A percentile compares a stretch with the other conserved stretches of the same genome.
Conservation (phyloP, 2,888 invertebrate genomes). For the Eupelmus urozonus region DNA sequence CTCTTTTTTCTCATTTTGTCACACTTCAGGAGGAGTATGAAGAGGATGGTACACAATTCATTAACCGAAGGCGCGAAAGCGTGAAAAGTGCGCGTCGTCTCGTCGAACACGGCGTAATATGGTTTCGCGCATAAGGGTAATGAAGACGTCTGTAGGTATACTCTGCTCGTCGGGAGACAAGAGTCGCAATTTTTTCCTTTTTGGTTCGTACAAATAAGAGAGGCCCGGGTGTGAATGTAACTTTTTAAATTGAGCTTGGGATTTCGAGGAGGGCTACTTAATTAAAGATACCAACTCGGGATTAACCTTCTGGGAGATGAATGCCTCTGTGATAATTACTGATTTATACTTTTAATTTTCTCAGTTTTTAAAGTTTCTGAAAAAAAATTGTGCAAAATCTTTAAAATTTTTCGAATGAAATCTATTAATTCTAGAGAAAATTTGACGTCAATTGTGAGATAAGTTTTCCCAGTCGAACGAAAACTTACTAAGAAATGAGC, state of each 20-base stretch:
- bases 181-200: constrained; percentile 10
- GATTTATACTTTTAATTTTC: too few relatives aligned
- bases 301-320: constrained; percentile 33
- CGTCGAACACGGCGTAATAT: constrained; percentile 50
- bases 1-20: constrained; percentile 12
- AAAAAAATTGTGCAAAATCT: too few relatives aligned
- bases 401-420: too few relatives aligned
- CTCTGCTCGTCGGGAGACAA: neutral
- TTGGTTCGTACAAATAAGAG: constrained; percentile 38
- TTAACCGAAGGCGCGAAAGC: constrained; percentile 51
- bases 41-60: constrained; percentile 53
- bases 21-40: neutral
- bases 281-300: constrained; percentile 45
- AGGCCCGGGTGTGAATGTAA: constrained; percentile 8
- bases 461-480: too few relatives aligned
- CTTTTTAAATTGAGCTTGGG: constrained; percentile 44
- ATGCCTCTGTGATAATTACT: neutral
- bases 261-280: constrained; percentile 24
- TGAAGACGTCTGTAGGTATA: constrained; percentile 45
- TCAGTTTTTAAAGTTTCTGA: too few relatives aligned
- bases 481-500: too few relatives aligned
- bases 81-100: constrained; percentile 42
- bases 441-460: too few relatives aligned
- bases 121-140: constrained; percentile 51
- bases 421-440: too few relatives aligned